Conservation (phyloP, 2,113 vertebrate genomes). For the Gymnobelideus leadbeateri region DNA sequence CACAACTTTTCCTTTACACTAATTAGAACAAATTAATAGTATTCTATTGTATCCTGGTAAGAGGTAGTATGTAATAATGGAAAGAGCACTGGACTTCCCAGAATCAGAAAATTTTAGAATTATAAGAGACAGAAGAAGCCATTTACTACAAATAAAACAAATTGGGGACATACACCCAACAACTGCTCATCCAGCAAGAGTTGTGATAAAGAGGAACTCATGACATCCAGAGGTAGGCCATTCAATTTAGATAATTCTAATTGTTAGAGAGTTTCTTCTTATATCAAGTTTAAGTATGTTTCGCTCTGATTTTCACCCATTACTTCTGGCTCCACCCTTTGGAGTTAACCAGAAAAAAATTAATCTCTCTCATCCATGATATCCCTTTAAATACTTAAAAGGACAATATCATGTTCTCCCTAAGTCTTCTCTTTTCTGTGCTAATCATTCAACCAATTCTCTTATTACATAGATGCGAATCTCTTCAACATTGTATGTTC, state of each 20-base stretch:
- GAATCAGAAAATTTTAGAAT: not conserved
- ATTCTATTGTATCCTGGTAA: not conserved
- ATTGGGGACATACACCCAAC: not conserved
- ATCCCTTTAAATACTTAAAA: not conserved
- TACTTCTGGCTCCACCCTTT: not conserved
- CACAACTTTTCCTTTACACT: not conserved
- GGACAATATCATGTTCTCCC: not conserved
- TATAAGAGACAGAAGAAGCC: not conserved
- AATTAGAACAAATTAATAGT: slow-evolving; percentile 42
- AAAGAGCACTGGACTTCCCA: not conserved
- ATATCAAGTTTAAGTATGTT: not conserved
- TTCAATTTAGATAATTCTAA: not conserved
- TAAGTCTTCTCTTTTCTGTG: not conserved
- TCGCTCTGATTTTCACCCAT: not conserved
- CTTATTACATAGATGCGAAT: not conserved
- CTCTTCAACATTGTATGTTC: not conserved
- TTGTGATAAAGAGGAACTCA: not conserved
- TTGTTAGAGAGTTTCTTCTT: not conserved
- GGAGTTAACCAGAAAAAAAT: not conserved
- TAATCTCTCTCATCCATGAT: not conserved
- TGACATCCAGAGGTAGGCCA: not conserved
- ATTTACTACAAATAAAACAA: not conserved
- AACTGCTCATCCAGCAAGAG: not conserved
- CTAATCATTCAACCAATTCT: not conserved
- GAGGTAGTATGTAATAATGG: not conserved